Evolutionary conservation across 2,888 invertebrate genomes (phyloP).

Genomic region (Allophyes oxyacanthae): DNA sequence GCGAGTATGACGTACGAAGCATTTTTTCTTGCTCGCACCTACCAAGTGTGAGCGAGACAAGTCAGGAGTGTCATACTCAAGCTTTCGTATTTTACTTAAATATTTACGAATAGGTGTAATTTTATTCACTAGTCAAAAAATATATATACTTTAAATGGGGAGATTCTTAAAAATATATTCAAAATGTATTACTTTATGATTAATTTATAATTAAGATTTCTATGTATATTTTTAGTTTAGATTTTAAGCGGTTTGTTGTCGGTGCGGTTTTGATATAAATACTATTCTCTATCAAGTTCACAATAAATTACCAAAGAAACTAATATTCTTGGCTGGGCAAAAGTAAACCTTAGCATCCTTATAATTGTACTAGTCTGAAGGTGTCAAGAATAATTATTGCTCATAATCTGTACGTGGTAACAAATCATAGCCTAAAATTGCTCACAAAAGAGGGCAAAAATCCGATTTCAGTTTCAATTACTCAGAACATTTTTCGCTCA

Average conservation of each 20-base stretch:
- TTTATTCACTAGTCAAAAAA: constrained; percentile 86
- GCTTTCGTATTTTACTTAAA: constrained; percentile 80
- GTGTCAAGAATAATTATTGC: constrained; percentile 29
- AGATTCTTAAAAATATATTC: constrained; percentile 71
- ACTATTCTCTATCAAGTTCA: neutral
- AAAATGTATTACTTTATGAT: constrained; percentile 66
- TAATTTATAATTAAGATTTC: constrained; percentile 62
- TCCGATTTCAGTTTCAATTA: no score
- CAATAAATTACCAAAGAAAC: neutral
- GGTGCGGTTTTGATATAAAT: constrained; percentile 23
- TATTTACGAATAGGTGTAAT: constrained; percentile 74
- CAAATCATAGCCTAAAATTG: no score
- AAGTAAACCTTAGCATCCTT: constrained; percentile 29
- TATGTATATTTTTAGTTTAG: constrained; percentile 60
- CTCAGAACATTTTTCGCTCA: no score
- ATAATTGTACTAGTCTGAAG: constrained; percentile 27
- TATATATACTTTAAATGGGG: constrained; percentile 72
- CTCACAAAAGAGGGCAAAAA: no score
- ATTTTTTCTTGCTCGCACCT: constrained; percentile 54
- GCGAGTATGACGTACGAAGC: constrained; percentile 39
- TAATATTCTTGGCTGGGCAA: neutral
- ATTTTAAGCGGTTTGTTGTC: constrained; percentile 46
- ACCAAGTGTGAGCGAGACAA: constrained; percentile 52
- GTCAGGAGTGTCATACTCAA: constrained; percentile 61
- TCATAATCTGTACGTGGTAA: neutral